phyloP scores from a whole-genome alignment of 2,113 vertebrate genomes.

The Pterocles orientalis region DNA sequence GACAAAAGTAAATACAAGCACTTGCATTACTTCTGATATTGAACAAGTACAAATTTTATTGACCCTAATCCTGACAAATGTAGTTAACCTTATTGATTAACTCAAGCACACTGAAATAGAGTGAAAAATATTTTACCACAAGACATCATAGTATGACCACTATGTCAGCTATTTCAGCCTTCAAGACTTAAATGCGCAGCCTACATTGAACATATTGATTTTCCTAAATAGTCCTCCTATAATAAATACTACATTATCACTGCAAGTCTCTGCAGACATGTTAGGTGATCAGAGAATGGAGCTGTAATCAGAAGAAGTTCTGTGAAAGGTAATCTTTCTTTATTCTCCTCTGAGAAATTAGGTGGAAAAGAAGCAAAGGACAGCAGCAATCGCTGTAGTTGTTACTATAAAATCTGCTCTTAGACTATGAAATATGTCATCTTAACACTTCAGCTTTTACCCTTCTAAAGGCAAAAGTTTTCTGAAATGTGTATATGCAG shows the following conservation, averaged over 20 bases:
- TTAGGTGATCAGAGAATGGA: constrained; percentile 80
- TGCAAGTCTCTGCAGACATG: constrained; percentile 73
- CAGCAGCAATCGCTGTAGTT: constrained; percentile 69
- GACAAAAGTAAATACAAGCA: constrained; percentile 75
- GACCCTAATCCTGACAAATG: constrained; percentile 69
- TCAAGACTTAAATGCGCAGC: constrained; percentile 75
- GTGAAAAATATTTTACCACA: constrained; percentile 82
- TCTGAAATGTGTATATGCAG: constrained; percentile 22
- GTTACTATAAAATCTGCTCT: constrained; percentile 73
- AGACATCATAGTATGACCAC: constrained; percentile 75
- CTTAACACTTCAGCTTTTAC: constrained; percentile 20
- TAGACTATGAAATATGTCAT: not conserved
- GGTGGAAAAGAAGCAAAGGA: constrained; percentile 62
- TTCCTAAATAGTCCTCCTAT: constrained; percentile 76
- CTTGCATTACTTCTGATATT: constrained; percentile 59
- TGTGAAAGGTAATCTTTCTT: constrained; percentile 81
- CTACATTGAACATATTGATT: constrained; percentile 78
- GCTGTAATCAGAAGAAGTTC: constrained; percentile 83
- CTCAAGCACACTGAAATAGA: constrained; percentile 76
- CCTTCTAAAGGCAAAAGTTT: constrained; percentile 18
- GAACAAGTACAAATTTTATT: constrained; percentile 73
- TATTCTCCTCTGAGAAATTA: constrained; percentile 75
- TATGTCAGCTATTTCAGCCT: constrained; percentile 76
- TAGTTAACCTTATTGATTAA: constrained; percentile 80
- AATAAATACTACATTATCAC: constrained; percentile 85